Conservation (phyloP, 2,888 invertebrate species). For the Ormyrus thymus region DNA sequence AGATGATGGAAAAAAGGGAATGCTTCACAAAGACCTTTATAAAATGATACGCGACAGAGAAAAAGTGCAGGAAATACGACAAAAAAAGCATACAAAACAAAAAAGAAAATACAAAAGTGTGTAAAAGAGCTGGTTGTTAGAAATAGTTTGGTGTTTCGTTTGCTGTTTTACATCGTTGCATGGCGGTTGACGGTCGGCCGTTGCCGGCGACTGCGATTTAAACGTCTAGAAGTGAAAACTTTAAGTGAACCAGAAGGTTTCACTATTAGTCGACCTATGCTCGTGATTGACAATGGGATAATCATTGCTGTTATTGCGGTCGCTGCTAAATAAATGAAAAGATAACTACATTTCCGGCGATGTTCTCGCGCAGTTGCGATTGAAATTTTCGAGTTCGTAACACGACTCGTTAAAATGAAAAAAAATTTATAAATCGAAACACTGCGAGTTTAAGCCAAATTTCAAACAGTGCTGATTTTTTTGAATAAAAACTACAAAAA, state of each 20-base stretch:
- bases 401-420: conserved; percentile 8
- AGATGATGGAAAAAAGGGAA: conserved; percentile 54
- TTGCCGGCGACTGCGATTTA: conserved; percentile 53
- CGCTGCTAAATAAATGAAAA: conserved; percentile 54
- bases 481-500: conserved; percentile 51
- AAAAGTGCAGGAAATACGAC: conserved; percentile 48
- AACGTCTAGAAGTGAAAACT: conserved; percentile 53
- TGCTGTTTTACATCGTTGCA: conserved; percentile 67
- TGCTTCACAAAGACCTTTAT: conserved; percentile 55
- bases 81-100: conserved; percentile 54
- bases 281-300: conserved; percentile 57
- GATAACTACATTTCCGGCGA: conserved; percentile 44
- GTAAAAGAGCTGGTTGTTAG: conserved; percentile 67
- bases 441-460: conserved; percentile 41
- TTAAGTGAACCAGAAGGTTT: conserved; percentile 37
- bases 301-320: conserved; percentile 60
- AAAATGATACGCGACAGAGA: conserved; percentile 40
- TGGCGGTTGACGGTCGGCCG: conserved; percentile 52
- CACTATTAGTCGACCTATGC: conserved; percentile 55
- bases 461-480: conserved; percentile 35
- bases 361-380: conserved; percentile 55
- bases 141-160: conserved; percentile 73
- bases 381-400: conserved; percentile 51
- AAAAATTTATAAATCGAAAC: conserved; percentile 42
- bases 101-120: conserved; percentile 54